A percentile compares a stretch with the other conserved stretches of the same genome.
phyloP scores from a whole-genome alignment of 2,113 vertebrate genomes.

The Saguinus midas region DNA sequence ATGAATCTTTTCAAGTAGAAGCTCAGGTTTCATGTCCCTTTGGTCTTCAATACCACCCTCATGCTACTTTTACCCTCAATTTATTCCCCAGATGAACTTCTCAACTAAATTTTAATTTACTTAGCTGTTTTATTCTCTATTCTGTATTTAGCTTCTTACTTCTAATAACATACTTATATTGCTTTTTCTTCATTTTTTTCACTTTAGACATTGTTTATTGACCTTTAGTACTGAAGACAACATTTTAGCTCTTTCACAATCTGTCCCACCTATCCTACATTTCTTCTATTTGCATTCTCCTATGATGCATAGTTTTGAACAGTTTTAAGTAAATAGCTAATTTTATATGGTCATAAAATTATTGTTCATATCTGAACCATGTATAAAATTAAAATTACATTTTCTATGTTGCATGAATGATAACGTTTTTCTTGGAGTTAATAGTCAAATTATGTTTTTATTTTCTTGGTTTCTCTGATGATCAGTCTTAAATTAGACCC shows the following conservation, averaged over 20 bases:
- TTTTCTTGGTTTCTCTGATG: conserved; percentile 9
- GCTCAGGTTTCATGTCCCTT: neutral
- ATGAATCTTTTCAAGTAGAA: neutral
- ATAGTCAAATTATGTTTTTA: neutral
- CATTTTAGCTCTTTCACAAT: neutral
- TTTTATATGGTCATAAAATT: neutral
- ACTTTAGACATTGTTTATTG: neutral
- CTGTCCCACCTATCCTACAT: neutral
- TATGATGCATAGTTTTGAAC: neutral
- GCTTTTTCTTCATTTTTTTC: neutral
- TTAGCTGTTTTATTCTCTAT: neutral
- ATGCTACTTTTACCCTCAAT: neutral
- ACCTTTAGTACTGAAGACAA: neutral
- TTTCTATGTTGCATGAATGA: neutral
- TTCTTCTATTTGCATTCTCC: neutral
- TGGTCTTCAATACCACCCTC: neutral
- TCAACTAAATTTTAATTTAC: neutral
- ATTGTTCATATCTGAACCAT: neutral
- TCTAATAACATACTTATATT: neutral
- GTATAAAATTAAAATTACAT: neutral
- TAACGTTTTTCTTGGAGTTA: neutral
- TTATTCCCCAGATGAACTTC: neutral
- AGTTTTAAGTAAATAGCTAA: neutral
- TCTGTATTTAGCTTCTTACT: neutral
- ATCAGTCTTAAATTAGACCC: neutral